Evolutionary conservation across 1,140 invertebrate species (phyloP), one percentile per base, ranked within the genome.

Genomic region (Cotesia chilonis): DNA sequence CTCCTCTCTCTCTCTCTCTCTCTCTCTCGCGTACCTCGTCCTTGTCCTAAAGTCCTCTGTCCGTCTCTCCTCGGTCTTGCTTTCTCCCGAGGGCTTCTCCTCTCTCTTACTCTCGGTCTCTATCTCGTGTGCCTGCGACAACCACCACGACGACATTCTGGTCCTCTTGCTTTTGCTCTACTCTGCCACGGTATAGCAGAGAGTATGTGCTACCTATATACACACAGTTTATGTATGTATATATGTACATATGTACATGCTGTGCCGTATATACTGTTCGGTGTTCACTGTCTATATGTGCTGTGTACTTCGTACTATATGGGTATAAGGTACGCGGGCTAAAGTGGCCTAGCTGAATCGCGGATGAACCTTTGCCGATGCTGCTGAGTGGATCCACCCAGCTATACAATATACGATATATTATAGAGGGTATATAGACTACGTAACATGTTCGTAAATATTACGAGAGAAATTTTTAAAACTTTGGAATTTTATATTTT

Each of bases 31-130:
- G 76, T 17, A 17, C 59, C 72, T 14, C 68, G 64, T 57, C 68
- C 69, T 69, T 17, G 74, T 72, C 75, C 71, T 77, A 76, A 74
- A 74, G 77, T 77, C 77, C 77, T 70, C 75, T 72, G 77, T 77
- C 75, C 75, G 77, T 75, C 73, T 73, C 76, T 74, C 52, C 68
- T 70, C 75, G 69, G 54, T 71, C 70, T 37, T 71, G 64, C 67
- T 59, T 51, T 47, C 72, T 54, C 36, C 71, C 54, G 38, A 61
- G 28, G 28, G 28, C 28, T 28, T 28, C 28, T 28, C 28, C 28
- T 28, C 28, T 28, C 28, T 28, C 28, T 28, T 28, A 2, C 28
- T 28, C 28, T 28, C 28, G 28, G 28, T 60, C 68, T 70, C 75
- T 71, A 61, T 71, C 70, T 37, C 73, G 64, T 69, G 65, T 51